Evolutionary conservation across 2,113 vertebrate genomes (phyloP).

Genomic region (Proterorhinus semilunaris): DNA sequence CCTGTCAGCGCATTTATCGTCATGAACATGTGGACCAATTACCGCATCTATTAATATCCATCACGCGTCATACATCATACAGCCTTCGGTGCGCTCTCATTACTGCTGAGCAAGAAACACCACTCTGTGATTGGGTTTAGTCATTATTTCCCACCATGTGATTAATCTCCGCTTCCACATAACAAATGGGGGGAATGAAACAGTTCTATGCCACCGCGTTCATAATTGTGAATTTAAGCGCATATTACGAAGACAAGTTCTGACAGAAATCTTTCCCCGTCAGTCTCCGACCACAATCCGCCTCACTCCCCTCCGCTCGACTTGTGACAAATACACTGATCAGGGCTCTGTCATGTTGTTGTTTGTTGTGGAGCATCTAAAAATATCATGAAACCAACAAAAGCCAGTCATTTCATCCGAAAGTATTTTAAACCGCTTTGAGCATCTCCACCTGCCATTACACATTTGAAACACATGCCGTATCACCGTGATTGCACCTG

Average conservation of each 20-base stretch:
- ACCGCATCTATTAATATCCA: constrained; percentile 80
- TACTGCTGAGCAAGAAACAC: constrained; percentile 74
- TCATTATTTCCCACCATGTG: constrained; percentile 72
- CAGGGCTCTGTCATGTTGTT: constrained; percentile 52
- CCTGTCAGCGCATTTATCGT: constrained; percentile 65
- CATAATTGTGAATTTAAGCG: constrained; percentile 70
- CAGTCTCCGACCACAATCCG: constrained; percentile 38
- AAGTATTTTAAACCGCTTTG: constrained; percentile 25
- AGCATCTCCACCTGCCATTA: constrained; percentile 4
- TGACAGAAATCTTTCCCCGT: constrained; percentile 62
- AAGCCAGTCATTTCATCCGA: constrained; percentile 36
- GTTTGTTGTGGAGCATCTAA: constrained; percentile 58
- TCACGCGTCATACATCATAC: constrained; percentile 79
- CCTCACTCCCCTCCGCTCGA: constrained; percentile 11
- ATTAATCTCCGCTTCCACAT: constrained; percentile 74
- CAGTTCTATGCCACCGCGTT: constrained; percentile 58
- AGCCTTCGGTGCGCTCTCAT: constrained; percentile 65
- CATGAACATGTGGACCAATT: constrained; percentile 78
- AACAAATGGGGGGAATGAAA: constrained; percentile 72
- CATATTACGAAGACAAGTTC: constrained; percentile 52
- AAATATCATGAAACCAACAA: constrained; percentile 60
- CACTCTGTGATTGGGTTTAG: constrained; percentile 77
- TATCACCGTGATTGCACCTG: background rate
- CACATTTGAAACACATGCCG: constrained; percentile 3
- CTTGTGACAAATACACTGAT: constrained; percentile 55